Base-by-base conservation (phyloP, 2,888 invertebrate genomes). In the Ecliptopera silaceata region DNA sequence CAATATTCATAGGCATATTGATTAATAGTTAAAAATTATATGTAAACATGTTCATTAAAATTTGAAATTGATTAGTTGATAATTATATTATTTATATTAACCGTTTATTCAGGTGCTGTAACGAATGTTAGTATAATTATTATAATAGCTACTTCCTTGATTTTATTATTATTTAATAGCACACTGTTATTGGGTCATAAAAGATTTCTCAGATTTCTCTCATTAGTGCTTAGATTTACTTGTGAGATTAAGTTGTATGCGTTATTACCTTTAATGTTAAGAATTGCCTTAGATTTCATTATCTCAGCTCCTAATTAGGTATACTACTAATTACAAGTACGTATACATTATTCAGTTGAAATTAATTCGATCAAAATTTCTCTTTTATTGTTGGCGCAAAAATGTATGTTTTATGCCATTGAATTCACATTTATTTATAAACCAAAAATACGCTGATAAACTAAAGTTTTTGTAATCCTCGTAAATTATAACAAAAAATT, bases 151-250 rank as follows among this genome's bases (percentile, higher is more conserved):
- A 61, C 68, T 69, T 71, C 72, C 71, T 69, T 59, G 56, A 65
- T 57, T 61, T 61, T 69, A 72, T 66, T 63, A 66, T 68, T 70
- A 65, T 65, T 69, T 66, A 68, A 71, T 73, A 67, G 54, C 49
- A 56, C n/a, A 57, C 65, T 64, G 65, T 70, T 68, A 72, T 63
- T 64, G 59, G 60, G 59, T 46, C 64, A 48, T 67, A 68, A 61
- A 60, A 64, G 61, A 67, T 72, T 71, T 74, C 69, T 61, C 71
- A 22, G 32, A 17, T 41, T 46, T 44, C 22, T 34, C n/a, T 38
- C 15, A 10, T 36, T 36, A 36, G 36, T 36, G 15, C 13, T 12
- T n/a, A 34, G 13, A 34, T 34, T 13, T 36, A 13, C 26, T 42
- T 12, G 12, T 20, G 10, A 18, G 41, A 49, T 31, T 41, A 11